Base-by-base conservation (phyloP, 2,113 vertebrate genomes). In the Phalacrocorax brasilianus region DNA sequence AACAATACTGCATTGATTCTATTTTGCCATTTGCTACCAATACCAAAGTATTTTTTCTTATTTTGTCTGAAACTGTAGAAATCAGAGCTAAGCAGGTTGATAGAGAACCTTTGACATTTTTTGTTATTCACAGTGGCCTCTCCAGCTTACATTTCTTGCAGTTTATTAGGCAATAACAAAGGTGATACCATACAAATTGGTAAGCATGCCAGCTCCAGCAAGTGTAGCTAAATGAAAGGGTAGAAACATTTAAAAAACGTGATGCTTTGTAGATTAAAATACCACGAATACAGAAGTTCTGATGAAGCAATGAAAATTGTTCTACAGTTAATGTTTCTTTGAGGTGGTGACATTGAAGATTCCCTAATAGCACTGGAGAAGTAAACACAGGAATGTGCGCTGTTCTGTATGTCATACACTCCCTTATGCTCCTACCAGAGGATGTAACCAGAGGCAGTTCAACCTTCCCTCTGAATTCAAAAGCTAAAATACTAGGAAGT, bases 1-100 rank as follows among this genome's bases (percentile, higher is more conserved):
- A 97, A 97, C 96, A 95, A 97, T 97, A 63, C 86, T 75, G 49
- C 96, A 95, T 92, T 97, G 89, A 97, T 94, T 94, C 92, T 73
- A 61, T 79, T 97, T 76, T 97, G 95, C 92, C 95, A 87, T 93
- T 92, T 93, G 80, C 80, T 92, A 91, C 27, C 70, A 95, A 87
- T 63, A 91, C 52, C 27, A 2, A 94, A 81, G 67, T 65, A 28
- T n/a, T 91, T 95, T 67, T 87, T 53, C 33, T 49, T 40, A 53
- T 42, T 88, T 80, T 93, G 90, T 53, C 80, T 89, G 79, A 84
- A 90, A 71, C 42, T 16, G 18, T 70, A 81, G 49, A 94, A 93
- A 90, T 86, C 44, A 90, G 63, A 95, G 38, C 70, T 71, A 77
- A 80, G 50, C 63, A 81, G 79, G 85, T 68, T 70, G 38, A 86